Conservation (phyloP, 2,797 vertebrate species). For the Crenuchus spilurus region DNA sequence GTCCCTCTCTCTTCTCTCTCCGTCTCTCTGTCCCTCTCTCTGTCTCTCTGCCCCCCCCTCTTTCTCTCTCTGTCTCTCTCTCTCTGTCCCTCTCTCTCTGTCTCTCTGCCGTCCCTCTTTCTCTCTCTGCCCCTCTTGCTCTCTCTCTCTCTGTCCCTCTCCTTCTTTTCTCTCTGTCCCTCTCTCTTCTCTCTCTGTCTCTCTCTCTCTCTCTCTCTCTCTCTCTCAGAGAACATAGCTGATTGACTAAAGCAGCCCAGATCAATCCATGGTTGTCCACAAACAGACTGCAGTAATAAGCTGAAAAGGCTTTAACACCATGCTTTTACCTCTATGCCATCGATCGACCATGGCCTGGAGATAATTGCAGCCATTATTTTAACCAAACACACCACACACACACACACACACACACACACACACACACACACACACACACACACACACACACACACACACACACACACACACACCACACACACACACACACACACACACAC, state of each 20-base stretch:
- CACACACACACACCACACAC: not conserved
- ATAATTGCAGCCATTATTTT: conserved; percentile 28
- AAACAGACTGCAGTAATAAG: conserved; percentile 25
- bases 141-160: no score
- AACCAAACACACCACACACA: not conserved
- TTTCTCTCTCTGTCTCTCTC: no score
- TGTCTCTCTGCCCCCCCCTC: no score
- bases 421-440: not conserved
- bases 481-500: not conserved
- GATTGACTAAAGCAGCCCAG: not conserved
- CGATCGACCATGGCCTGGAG: not conserved
- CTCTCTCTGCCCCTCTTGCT: no score
- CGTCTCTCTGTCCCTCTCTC: no score
- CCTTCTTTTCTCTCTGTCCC: no score
- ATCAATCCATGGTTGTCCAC: conserved; percentile 17
- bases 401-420: no score
- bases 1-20: no score
- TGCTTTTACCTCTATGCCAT: conserved; percentile 12
- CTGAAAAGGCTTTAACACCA: conserved; percentile 10
- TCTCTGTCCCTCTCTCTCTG: no score
- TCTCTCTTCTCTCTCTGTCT: not conserved
- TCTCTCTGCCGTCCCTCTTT: no score
- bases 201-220: not conserved
- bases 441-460: not conserved
- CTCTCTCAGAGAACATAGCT: not conserved